phyloP scores from a whole-genome alignment of 2,113 vertebrate genomes.

The Circaetus cinerascens region DNA sequence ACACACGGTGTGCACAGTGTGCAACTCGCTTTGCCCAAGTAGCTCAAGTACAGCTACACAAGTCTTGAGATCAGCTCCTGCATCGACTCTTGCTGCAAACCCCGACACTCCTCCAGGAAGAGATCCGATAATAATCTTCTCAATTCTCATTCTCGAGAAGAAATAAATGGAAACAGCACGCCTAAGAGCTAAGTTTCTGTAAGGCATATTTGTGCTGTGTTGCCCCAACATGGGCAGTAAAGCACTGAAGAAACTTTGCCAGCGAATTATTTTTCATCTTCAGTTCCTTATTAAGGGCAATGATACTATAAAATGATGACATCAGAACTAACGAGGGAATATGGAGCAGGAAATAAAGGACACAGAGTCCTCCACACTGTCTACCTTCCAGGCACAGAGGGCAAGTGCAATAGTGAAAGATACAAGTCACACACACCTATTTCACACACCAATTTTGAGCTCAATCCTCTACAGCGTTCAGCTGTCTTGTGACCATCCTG shows the following conservation, averaged over 20 bases:
- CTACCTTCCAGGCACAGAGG: not conserved
- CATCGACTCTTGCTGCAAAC: not conserved
- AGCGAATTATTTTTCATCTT: rapidly evolving
- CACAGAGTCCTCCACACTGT: not conserved
- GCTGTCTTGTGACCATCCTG: not conserved
- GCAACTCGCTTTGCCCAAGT: not conserved
- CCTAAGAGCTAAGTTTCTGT: rapidly evolving
- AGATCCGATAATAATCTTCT: not conserved
- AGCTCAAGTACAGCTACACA: not conserved
- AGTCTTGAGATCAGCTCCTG: not conserved
- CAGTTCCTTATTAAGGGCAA: not conserved
- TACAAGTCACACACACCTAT: not conserved
- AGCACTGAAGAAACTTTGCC: not conserved
- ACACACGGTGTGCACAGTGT: rapidly evolving
- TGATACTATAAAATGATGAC: not conserved
- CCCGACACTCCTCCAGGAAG: not conserved
- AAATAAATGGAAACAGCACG: not conserved
- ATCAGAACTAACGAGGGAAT: not conserved
- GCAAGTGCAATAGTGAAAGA: not conserved
- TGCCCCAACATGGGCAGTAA: not conserved
- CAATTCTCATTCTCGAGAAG: not conserved
- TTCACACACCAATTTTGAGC: not conserved
- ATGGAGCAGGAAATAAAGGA: not conserved
- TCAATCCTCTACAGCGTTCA: not conserved
- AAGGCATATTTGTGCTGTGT: rapidly evolving